Conservation (phyloP, 2,797 vertebrate species). For the Helostoma temminkii region DNA sequence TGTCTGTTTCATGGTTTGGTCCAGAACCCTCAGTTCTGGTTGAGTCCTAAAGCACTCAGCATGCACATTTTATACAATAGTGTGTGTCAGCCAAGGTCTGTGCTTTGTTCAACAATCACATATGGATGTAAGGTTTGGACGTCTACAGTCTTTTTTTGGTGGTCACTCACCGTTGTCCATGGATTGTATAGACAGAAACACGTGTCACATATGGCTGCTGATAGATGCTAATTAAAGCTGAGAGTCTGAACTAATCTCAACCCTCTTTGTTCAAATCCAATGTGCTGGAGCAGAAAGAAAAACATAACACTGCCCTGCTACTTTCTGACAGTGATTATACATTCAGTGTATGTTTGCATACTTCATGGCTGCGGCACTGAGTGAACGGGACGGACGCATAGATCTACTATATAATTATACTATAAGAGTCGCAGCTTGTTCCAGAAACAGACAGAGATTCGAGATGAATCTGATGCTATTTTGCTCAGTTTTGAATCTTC, state of each 20-base stretch:
- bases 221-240: conserved; percentile 46
- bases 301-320: neutral
- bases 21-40: no score
- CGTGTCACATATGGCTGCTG: neutral
- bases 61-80: no score
- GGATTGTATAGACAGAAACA: neutral
- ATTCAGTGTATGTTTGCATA: neutral
- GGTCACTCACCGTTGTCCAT: no score
- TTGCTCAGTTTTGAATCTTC: conserved; percentile 8
- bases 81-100: neutral
- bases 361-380: conserved; percentile 8
- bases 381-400: conserved; percentile 30
- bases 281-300: neutral
- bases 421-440: conserved; percentile 34
- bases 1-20: no score
- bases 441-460: no score
- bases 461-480: no score
- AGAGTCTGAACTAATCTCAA: conserved; percentile 32
- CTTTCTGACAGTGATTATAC: conserved; percentile 10
- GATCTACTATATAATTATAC: conserved; percentile 38
- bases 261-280: conserved; percentile 6
- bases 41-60: no score
- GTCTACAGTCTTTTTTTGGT: neutral
- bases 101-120: no score
- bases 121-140: neutral